Conservation (phyloP, 2,113 vertebrate species). For the Heliornis fulica region DNA sequence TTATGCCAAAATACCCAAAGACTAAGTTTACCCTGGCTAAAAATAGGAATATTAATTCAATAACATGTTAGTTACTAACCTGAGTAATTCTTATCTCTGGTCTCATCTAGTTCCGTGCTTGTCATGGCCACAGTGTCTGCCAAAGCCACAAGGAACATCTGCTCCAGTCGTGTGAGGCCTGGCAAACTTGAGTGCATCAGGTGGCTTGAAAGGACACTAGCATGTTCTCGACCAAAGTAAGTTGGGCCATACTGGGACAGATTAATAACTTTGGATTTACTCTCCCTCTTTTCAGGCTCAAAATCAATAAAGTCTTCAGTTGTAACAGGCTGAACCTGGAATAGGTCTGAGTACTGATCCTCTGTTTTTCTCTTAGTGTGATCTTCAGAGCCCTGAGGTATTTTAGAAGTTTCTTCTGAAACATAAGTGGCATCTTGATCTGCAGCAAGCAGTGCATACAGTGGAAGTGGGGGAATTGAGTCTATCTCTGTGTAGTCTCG, state of each 20-base stretch:
- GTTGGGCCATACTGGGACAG: conserved; percentile 95
- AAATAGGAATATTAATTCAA: background rate
- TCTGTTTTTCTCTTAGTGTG: conserved; percentile 76
- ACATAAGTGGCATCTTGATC: conserved; percentile 89
- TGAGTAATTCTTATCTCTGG: conserved; percentile 88
- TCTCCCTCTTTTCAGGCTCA: conserved; percentile 91
- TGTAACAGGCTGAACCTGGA: conserved; percentile 87
- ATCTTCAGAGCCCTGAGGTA: conserved; percentile 75
- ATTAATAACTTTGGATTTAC: conserved; percentile 93
- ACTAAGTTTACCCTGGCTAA: background rate
- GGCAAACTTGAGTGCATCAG: conserved; percentile 98
- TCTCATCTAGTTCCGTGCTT: conserved; percentile 89
- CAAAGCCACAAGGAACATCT: conserved; percentile 97
- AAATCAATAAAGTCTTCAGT: conserved; percentile 94
- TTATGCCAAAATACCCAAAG: background rate
- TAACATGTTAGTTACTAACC: conserved; percentile 68
- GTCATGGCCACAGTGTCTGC: conserved; percentile 96
- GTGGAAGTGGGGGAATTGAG: conserved; percentile 92
- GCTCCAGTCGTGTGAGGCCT: conserved; percentile 94
- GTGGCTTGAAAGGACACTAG: conserved; percentile 95
- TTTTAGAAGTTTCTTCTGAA: conserved; percentile 83
- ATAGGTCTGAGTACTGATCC: conserved; percentile 93
- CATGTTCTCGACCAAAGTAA: conserved; percentile 94
- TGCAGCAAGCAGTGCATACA: conserved; percentile 90
- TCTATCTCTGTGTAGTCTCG: conserved; percentile 98